Evolutionary conservation across 2,888 invertebrate species (phyloP), one percentile per base, ranked within the genome.

Genomic region (Bedellia somnulentella): DNA sequence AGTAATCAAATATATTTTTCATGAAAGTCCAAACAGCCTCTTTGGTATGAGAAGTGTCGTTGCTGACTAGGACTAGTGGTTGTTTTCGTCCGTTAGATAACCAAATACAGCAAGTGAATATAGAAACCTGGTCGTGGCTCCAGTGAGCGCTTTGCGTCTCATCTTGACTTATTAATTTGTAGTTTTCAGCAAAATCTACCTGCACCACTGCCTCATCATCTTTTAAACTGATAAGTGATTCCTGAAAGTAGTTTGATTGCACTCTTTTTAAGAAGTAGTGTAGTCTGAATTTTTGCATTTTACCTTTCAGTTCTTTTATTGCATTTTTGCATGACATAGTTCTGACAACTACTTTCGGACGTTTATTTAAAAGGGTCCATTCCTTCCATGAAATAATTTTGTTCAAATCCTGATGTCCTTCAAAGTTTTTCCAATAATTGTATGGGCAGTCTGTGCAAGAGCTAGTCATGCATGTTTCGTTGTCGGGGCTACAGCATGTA

Each of bases 21-120:
- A 34, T 13, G 15, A 34, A 31, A 16, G 28, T 28, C 34, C 34
- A 34, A 8, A 34, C 34, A 4, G 35, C 26, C 5, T 35, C 10
- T 32, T 35, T 32, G 12, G 25, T 32, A 15, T 35, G 35, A 5
- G 32, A 29, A 5, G 24, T 31, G 11, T 23, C 23, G n/a, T 32
- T n/a, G 13, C 21, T 27, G n/a, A 16, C n/a, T 24, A 24, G 10
- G 16, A 10, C 30, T 8, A 15, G 3, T 15, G 30, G 13, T 24
- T 15, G 17, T 21, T 4, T 26, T 26, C 26, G 14, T 16, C 15
- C 8, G 17, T 31, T 17, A 2, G 25, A 12, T 15, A 26, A 18
- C 26, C 31, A 31, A 8, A 15, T 10, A 23, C 26, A 25, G 15
- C 21, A 9, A 5, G 32, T 28, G 15, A 32, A 32, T 22, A 28